Base-by-base conservation (phyloP, 2,888 invertebrate species). In the Choreutis nemorana region DNA sequence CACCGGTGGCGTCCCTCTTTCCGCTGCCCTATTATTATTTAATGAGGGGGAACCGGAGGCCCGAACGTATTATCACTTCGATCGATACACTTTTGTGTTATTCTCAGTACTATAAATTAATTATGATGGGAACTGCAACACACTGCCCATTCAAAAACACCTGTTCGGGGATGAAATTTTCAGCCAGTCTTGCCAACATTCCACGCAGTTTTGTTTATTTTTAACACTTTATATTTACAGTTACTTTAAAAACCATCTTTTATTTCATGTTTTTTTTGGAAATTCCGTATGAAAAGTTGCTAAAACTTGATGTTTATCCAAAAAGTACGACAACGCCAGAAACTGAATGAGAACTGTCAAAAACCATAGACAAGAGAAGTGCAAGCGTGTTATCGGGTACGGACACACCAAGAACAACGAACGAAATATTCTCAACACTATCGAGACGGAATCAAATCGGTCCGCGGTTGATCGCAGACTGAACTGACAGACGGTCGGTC, bases 61-160 rank as follows among this genome's bases (percentile, higher is more conserved):
- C 32, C 40, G 38, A 41, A 38, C 37, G 45, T 42, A 46, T 50
- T 48, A 50, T 52, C 48, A 38, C 32, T 29, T 44, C 52, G 63
- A 71, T 71, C 73, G 64, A 73, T 72, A 77, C 78, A 73, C 79
- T 63, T 55, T 50, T 68, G 45, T 71, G 61, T 64, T 70, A 72
- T 72, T 67, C 68, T 73, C 72, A 55, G 60, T 65, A 70, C 64
- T 58, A 62, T 63, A 70, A 60, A 71, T 70, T 72, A 68, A 67
- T 73, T 66, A 68, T 62, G 61, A 60, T 73, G 75, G 71, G 77
- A 78, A 78, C 72, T 47, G 47, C 60, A 55, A 61, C 67, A 73
- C 73, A 71, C 82, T 77, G 80, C 83, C 83, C 83, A 81, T 84
- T 85, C 82, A 82, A 83, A 84, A 87, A 87, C 88, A 88, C 88